A percentile compares a stretch with the other conserved stretches of the same genome.
Evolutionary conservation across 2,113 vertebrate genomes (phyloP).

Genomic region (Corythornis cristatus): DNA sequence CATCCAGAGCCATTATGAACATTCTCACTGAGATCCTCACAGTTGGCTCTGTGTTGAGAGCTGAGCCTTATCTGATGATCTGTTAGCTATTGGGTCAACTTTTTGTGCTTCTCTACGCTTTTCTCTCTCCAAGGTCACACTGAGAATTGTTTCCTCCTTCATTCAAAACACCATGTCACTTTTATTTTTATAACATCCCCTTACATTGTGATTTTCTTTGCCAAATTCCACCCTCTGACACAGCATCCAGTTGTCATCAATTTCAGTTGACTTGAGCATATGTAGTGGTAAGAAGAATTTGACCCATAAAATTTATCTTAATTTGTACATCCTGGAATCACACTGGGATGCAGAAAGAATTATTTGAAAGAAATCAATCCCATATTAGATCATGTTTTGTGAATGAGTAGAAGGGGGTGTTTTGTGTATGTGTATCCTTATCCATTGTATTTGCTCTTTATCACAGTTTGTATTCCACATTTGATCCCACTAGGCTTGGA

Average conservation of each 20-base stretch:
- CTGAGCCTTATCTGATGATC: neutral
- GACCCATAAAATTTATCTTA: conserved; percentile 37
- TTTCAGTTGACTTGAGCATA: conserved; percentile 12
- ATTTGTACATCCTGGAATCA: conserved; percentile 48
- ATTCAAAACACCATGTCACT: neutral
- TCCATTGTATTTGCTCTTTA: neutral
- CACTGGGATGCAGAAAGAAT: conserved; percentile 20
- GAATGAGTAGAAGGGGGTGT: neutral
- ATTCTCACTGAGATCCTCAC: neutral
- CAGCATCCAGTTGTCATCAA: conserved; percentile 18
- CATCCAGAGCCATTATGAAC: neutral
- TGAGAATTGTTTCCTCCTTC: neutral
- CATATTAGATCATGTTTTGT: conserved; percentile 20
- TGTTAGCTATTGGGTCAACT: neutral
- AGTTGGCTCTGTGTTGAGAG: neutral
- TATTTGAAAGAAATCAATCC: conserved; percentile 24
- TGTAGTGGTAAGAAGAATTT: conserved; percentile 23
- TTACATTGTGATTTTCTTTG: neutral
- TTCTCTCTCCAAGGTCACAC: neutral
- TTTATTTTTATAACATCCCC: neutral
- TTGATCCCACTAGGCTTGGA: neutral
- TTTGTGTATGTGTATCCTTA: neutral
- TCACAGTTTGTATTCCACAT: neutral
- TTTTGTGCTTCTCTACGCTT: neutral
- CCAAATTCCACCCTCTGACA: neutral